Evolutionary conservation across 64 coral and sea anemone genomes (phyloP).

Genomic region (Montipora foliosa): DNA sequence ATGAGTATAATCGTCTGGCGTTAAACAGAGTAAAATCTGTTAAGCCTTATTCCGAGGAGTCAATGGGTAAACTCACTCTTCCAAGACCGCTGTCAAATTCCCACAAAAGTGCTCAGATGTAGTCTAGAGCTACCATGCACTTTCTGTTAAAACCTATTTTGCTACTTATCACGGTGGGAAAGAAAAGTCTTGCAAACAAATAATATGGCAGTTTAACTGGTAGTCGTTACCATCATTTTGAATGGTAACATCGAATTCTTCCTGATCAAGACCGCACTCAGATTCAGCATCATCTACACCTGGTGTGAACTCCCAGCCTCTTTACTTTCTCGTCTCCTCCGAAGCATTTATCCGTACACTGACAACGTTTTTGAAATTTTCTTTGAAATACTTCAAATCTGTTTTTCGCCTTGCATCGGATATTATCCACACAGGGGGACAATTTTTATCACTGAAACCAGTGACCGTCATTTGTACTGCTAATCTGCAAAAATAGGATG

Average conservation of each 20-base stretch:
- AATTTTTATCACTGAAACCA: not conserved
- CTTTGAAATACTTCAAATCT: conserved; percentile 83
- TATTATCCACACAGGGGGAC: conserved; percentile 70
- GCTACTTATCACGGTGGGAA: not conserved
- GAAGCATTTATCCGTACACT: conserved; percentile 76
- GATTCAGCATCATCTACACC: conserved; percentile 96
- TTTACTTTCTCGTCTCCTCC: conserved; percentile 54
- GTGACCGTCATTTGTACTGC: conserved; percentile 63
- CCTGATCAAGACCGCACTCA: conserved; percentile 93
- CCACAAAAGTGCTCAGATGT: no score
- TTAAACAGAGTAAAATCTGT: no score
- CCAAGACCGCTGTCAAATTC: no score
- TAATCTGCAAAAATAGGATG: conserved; percentile 88
- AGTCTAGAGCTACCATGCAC: no score
- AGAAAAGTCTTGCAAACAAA: not conserved
- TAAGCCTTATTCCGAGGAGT: no score
- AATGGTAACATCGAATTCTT: conserved; percentile 77
- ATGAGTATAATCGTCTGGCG: no score
- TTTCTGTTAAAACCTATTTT: not conserved
- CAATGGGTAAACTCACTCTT: no score
- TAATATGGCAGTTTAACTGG: conserved; percentile 26
- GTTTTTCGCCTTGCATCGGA: conserved; percentile 86
- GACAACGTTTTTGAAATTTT: conserved; percentile 59
- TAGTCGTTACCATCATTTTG: conserved; percentile 76
- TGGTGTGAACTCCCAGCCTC: conserved; percentile 88